Evolutionary conservation across 1,140 invertebrate genomes (phyloP).

Genomic region (Drosophila suzukii): DNA sequence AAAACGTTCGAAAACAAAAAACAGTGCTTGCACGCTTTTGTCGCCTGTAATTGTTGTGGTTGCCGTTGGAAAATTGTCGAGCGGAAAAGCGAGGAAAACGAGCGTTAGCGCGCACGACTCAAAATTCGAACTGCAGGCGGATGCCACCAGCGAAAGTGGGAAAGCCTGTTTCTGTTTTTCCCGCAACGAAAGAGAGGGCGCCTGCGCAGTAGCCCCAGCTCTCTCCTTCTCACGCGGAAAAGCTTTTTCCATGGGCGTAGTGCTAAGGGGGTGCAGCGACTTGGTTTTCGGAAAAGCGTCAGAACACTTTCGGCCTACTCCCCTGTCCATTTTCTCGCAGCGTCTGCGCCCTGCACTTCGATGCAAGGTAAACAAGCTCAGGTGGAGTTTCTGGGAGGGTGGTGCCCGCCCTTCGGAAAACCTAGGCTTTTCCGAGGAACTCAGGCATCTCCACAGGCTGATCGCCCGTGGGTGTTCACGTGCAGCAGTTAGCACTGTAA

Average conservation of each 20-base stretch:
- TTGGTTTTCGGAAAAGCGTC: background rate
- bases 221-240: constrained; percentile 10
- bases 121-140: constrained; percentile 71
- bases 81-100: constrained; percentile 70
- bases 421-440: constrained; percentile 13
- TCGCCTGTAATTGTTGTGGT: constrained; percentile 55
- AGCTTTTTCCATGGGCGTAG: constrained; percentile 52
- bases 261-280: background rate
- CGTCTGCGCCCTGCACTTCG: constrained; percentile 20
- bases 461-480: constrained; percentile 38
- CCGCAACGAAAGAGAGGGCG: constrained; percentile 22
- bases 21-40: constrained; percentile 67
- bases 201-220: constrained; percentile 44
- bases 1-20: constrained; percentile 54
- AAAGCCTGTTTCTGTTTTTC: constrained; percentile 50
- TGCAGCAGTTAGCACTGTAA: constrained; percentile 12
- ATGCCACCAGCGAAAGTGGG: constrained; percentile 57
- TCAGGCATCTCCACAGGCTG: background rate
- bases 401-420: background rate
- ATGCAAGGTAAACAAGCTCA: constrained; percentile 42
- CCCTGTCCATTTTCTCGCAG: constrained; percentile 13
- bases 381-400: constrained; percentile 17
- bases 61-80: constrained; percentile 57
- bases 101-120: constrained; percentile 73
- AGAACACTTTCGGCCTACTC: background rate